Evolutionary conservation across 2,888 invertebrate genomes (phyloP), one percentile per base, ranked within the genome.

Genomic region (Acronicta psi): DNA sequence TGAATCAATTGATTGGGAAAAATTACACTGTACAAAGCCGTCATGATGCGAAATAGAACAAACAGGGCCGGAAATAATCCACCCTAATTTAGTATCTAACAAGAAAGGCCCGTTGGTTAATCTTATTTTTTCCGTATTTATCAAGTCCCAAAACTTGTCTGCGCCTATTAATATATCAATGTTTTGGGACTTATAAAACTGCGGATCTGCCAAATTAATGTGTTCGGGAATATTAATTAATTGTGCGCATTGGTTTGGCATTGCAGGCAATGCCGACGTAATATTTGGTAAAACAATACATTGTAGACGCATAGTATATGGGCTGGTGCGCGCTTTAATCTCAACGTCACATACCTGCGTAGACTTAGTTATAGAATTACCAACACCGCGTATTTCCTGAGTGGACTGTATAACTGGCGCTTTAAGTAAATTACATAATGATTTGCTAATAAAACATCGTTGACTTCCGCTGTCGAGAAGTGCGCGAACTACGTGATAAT

Each of bases 391-490:
- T 11, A 77, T 53, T 36, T 59, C 40, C 8, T 59, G 36, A 65
- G 68, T 66, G 70, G 72, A 72, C 70, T 73, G 72, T 77, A 71
- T 58, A 31, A 62, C 29, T 55, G 46, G 52, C 25, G 57, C 13
- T 18, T 70, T 56, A 42, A 75, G 29, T 52, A 14, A 38, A 23
- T 73, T 45, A 47, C 63, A 64, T 51, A 77, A 55, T 17, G 51
- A 42, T 54, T 70, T 34, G 1, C 63, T 53, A 38, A 77, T 69
- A n/a, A 77, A 63, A 51, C 71, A 65, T 4, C 63, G 57, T 29
- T 75, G 59, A 59, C 73, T 74, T 9, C 77, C 74, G 29, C 45
- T 70, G 25, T 78, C 77, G 0, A 75, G 45, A 5, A 75, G 42
- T 4, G 62, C 66, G 8, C 64, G 60, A 2, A 37, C 61, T 18